Base-by-base conservation (phyloP, 2,888 invertebrate genomes). In the Machimus atricapillus region DNA sequence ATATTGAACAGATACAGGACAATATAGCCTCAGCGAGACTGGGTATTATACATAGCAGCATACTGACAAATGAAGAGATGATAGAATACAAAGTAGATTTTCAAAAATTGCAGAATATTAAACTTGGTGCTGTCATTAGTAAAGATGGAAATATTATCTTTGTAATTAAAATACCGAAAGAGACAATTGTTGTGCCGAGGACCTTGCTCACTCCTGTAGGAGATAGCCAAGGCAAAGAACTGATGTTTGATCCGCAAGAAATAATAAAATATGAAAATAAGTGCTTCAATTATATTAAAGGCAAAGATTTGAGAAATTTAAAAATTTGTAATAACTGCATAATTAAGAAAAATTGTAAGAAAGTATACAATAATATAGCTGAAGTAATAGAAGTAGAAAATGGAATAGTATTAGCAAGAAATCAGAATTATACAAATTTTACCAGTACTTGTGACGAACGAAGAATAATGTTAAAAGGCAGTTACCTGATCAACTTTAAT, bases 21-120 rank as follows among this genome's bases (percentile, higher is more conserved):
- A 88, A 87, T 31, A 87, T 85, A 66, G 74, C 86, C 12, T 82
- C 83, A 79, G 78, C 74, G 31, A 86, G 86, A 66, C 19, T 31
- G 14, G 82, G 86, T 16, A n/a, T 87, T 58, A 43, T 86, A 16
- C 74, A 58, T 58, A 46, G 82, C 14, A 87, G 76, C 19, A 87
- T 87, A 34, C 14, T 86, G 73, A 86, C 83, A 14, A 87, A 82
- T 82, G 87, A 83, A 78, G 83, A 87, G 52, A 86, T 86, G 5
- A 23, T 46, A 37, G 81, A 85, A 77, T 86, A 85, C 16, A 23
- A 74, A 3, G 16, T 85, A 7, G 74, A 74, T 27, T 40, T 85
- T 23, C 19, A 85, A 16, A 87, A 85, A 73, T 14, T 85, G 46
- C 58, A 87, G n/a, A 86, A 86, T 74, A 85, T 85, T 34, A 86